Base-by-base conservation (phyloP, 2,113 vertebrate species). In the Mirza zaza region DNA sequence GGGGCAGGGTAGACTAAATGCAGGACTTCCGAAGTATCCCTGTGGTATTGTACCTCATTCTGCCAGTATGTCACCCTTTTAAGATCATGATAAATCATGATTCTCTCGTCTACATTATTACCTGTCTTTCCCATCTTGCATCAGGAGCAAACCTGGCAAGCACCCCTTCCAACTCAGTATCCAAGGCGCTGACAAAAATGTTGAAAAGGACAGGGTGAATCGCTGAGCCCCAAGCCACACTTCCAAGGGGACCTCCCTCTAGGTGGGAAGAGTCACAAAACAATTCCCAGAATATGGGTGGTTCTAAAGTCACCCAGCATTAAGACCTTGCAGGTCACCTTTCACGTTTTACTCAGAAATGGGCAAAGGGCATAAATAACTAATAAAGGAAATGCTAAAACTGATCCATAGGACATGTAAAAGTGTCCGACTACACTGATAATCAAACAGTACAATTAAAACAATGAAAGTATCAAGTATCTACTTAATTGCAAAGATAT, bases 1-100 rank as follows among this genome's bases (percentile, higher is more conserved):
- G 39, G 18, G 8, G 23, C 7, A 50, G 55, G 27, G 27, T 2
- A 25, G 3, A 20, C 45, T 36, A 48, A 8, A n/a, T 0, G 2
- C 23, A 75, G 80, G 88, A 36, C 27, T 48, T 12, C 23, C 34
- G 8, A 29, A 17, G 36, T 25, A 34, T 15, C 29, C 18, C 42
- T 3, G 5, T 36, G 4, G 23, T 8, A 11, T 15, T 34, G 10
- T 13, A 39, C 77, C 59, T 23, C 25, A 36, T 25, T 10, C 36
- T 13, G 15, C 9, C 39, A 21, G 90, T 36, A 34, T 45, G 6
- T 39, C 12, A 18, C 5, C 21, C 91, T 50, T 81, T 59, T 52
- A 11, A 67, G 18, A 21, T 0, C 4, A 3, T 1, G 21, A 32
- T 42, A 36, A 63, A 52, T 9, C 42, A 23, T 2, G 45, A 45